phyloP scores from a whole-genome alignment of 2,113 vertebrate genomes.

The Xenus cinereus region DNA sequence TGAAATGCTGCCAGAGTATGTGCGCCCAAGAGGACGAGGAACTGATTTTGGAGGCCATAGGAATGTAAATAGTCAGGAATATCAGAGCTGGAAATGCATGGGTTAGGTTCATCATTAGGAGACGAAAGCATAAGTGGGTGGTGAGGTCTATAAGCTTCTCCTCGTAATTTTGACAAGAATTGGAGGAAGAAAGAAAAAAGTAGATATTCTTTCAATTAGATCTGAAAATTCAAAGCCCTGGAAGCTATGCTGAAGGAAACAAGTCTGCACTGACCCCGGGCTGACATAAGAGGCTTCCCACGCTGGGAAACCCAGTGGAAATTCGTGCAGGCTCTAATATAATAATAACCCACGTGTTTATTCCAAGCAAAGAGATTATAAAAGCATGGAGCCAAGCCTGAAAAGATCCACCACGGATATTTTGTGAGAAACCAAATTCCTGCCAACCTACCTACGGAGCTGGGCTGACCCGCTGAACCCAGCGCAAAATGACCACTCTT shows the following conservation, averaged over 20 bases:
- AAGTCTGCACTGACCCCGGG: neutral
- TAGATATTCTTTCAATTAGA: neutral
- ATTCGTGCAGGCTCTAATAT: neutral
- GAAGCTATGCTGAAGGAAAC: neutral
- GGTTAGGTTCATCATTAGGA: neutral
- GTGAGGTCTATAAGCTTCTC: neutral
- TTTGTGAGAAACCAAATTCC: neutral
- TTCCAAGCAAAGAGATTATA: neutral
- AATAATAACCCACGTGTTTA: neutral
- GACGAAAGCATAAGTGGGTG: neutral
- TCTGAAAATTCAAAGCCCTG: neutral
- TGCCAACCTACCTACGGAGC: neutral
- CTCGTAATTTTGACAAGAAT: neutral
- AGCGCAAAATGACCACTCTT: rapidly evolving
- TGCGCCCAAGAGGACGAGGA: neutral
- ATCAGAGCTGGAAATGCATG: neutral
- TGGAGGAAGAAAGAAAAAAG: neutral
- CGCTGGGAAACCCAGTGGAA: rapidly evolving
- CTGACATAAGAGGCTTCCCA: neutral
- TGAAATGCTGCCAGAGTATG: neutral
- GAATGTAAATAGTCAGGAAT: neutral
- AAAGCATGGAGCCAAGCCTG: neutral
- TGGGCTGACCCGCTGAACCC: neutral
- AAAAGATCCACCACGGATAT: neutral
- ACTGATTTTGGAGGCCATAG: neutral